Base-by-base conservation (phyloP, 2,797 vertebrate genomes). In the Oryzias dopingdopingensis region DNA sequence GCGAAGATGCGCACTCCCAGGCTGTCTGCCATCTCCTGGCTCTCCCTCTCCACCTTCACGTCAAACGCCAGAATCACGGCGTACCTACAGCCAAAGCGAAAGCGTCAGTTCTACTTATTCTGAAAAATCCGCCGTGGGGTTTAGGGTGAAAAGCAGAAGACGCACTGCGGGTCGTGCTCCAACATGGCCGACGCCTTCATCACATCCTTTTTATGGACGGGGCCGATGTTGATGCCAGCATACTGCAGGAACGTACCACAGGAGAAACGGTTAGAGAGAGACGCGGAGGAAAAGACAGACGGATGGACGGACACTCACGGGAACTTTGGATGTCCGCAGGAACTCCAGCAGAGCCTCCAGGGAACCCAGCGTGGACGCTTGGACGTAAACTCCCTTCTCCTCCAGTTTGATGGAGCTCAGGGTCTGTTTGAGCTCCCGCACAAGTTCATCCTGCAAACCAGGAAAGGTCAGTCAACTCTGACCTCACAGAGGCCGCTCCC, bases 121-220 rank as follows among this genome's bases (percentile, higher is more conserved):
- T 12, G 8, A 7, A 32, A 12, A 12, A 32, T 32, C 10, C 8
- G 8, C 29, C 8, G 8, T 10, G 8, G 8, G 8, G 29, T 10
- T 32, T 2, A 10, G 29, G 29, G 29, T 32, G 29, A 12, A 18
- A 18, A 8, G 29, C 4, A 6, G 4, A 5, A 0, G 6, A 91
- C 96, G 76, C 74, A 99, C 97, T 99, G 97, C 0, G 79, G 91
- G 80, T 99, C 97, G 0, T 99, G 97, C 66, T 99, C 97, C 90
- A 99, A 42, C 97, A 99, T 99, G 12, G 96, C 80, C 0, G 97
- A 99, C 8, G 97, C 94, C 86, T 95, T 99, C 96, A 97, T 98
- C 8, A 99, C 95, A 0, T 99, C 97, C 70, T 91, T 98, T 89
- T 95, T 98, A 70, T 99, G 97, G 56, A 99, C 97, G 1, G 97